Conservation (phyloP, 2,113 vertebrate species). For the Mastomys natalensis region DNA sequence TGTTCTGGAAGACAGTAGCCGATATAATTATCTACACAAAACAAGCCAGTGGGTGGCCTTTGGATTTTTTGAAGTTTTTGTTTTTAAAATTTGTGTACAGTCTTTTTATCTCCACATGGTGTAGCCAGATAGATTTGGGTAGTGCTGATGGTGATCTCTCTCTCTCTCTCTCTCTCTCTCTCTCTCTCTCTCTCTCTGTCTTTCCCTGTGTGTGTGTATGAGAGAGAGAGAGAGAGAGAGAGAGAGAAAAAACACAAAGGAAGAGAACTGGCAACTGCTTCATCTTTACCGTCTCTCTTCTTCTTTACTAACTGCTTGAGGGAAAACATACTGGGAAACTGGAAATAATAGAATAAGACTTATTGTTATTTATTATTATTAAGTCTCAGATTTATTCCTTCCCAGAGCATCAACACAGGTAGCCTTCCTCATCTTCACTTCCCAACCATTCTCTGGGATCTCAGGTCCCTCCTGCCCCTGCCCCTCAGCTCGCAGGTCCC, state of each 20-base stretch:
- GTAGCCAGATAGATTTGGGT: neutral
- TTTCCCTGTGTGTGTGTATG: neutral
- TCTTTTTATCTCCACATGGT: slow-evolving; percentile 59
- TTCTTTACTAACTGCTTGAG: neutral
- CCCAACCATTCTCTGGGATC: neutral
- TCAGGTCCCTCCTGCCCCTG: neutral
- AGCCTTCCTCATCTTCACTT: neutral
- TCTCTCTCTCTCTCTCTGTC: neutral
- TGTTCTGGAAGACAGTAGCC: slow-evolving; percentile 79
- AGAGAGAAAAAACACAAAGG: too few relatives aligned
- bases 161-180: neutral
- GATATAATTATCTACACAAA: slow-evolving; percentile 74
- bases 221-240: neutral
- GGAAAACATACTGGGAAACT: neutral
- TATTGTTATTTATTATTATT: too few relatives aligned
- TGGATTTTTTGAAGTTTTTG: slow-evolving; percentile 12
- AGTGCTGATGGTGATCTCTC: neutral
- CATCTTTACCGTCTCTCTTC: neutral
- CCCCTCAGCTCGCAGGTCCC: too few relatives aligned
- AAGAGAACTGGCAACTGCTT: too few relatives aligned
- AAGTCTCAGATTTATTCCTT: neutral
- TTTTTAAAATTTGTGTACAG: slow-evolving; percentile 16
- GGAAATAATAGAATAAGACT: neutral
- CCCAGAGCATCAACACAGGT: too few relatives aligned
- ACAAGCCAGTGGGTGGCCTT: slow-evolving; percentile 62